phyloP scores from a whole-genome alignment of 2,888 invertebrate species.

The Coecobrya sp. region DNA sequence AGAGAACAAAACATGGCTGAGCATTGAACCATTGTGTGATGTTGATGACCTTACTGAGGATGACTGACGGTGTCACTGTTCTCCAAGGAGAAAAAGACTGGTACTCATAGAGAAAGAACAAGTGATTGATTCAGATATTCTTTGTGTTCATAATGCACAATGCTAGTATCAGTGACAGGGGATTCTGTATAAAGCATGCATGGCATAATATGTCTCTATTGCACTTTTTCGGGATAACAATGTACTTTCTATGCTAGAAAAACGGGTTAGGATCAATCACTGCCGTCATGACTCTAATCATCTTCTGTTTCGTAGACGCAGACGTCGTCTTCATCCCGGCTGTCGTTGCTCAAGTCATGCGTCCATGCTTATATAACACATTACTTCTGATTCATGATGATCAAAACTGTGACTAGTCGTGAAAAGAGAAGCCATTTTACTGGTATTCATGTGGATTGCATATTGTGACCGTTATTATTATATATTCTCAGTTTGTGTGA shows the following conservation, averaged over 20 bases:
- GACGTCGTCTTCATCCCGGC: constrained; percentile 18
- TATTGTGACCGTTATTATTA: background rate
- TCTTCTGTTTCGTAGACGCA: constrained; percentile 56
- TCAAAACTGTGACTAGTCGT: background rate
- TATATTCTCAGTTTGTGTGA: background rate
- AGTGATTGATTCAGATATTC: constrained; percentile 55
- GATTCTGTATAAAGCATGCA: background rate
- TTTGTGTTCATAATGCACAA: background rate
- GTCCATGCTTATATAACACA: background rate
- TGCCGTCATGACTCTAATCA: constrained; percentile 75
- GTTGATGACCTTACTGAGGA: constrained; percentile 75
- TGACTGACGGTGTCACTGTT: constrained; percentile 74
- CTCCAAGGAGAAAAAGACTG: constrained; percentile 40
- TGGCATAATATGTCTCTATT: no score
- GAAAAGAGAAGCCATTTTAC: background rate
- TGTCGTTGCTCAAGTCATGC: background rate
- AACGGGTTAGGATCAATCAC: constrained; percentile 75
- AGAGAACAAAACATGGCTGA: constrained; percentile 3
- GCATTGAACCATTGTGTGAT: constrained; percentile 73
- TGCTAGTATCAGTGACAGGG: background rate
- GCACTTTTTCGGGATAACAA: constrained; percentile 7
- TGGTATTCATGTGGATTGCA: background rate
- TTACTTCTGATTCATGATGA: background rate
- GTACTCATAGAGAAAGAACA: background rate
- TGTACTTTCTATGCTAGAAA: constrained; percentile 25